Evolutionary conservation across 2,888 invertebrate species (phyloP).

Genomic region (Agrochola lychnidis): DNA sequence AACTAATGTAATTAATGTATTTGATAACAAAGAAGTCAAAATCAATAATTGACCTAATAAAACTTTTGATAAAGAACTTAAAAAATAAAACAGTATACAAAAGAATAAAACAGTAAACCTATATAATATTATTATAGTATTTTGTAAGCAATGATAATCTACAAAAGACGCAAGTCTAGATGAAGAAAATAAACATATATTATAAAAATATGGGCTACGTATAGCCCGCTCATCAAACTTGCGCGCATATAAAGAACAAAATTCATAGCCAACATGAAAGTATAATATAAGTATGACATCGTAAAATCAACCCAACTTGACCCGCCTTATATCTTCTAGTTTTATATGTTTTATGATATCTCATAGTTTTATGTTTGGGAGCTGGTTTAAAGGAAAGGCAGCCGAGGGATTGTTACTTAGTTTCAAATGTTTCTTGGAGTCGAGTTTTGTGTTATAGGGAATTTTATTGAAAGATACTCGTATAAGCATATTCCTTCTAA

Average conservation of each 20-base stretch:
- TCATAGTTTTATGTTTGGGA: slow-evolving; percentile 69
- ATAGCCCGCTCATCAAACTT: slow-evolving; percentile 53
- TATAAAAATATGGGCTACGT: slow-evolving; percentile 20
- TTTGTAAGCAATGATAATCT: not conserved
- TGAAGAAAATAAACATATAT: slow-evolving; percentile 20
- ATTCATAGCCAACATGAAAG: slow-evolving; percentile 62
- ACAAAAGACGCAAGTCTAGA: slow-evolving; percentile 21
- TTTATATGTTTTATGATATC: slow-evolving; percentile 73
- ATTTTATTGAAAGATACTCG: not conserved
- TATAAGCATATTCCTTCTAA: too few relatives aligned
- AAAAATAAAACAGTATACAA: not conserved
- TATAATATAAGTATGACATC: slow-evolving; percentile 59
- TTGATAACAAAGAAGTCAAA: not conserved
- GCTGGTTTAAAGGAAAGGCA: slow-evolving; percentile 42
- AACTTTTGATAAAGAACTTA: not conserved
- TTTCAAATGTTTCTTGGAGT: not conserved
- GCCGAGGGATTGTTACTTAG: not conserved
- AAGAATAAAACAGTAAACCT: not conserved
- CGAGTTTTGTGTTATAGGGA: not conserved
- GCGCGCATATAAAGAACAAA: slow-evolving; percentile 57
- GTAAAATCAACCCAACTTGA: slow-evolving; percentile 67
- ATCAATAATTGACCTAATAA: not conserved
- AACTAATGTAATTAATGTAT: not conserved
- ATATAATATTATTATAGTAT: not conserved
- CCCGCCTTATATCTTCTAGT: slow-evolving; percentile 66